Base-by-base conservation (phyloP, 92 coral and sea anemone genomes). In the Phymanthus crucifer region DNA sequence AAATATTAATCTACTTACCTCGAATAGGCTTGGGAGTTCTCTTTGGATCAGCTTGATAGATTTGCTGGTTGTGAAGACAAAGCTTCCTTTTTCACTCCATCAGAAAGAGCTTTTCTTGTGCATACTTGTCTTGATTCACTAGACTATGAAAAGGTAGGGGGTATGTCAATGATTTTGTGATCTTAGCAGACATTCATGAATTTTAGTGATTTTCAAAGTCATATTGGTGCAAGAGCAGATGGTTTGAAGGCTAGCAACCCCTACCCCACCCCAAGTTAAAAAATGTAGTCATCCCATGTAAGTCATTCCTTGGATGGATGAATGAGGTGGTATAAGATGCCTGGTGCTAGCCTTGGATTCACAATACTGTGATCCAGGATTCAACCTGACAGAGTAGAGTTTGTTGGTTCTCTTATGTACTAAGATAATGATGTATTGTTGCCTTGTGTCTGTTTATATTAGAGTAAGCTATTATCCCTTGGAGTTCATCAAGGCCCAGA, bases 101-200 rank as follows among this genome's bases (percentile, higher is more conserved):
- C 99, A 12, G 99, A 95, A 79, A 89, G 94, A 68, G 92, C 94
- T 14, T 83, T 78, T 54, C 86, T 95, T 72, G 77, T 93, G 57
- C 87, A 87, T 79, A 76, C 87, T 37, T 88, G 95, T 77, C 83
- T 95, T 58, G 88, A 90, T 58, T 81, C 84, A 48, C 83, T 88
- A 7, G 82, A 75, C 38, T 89, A 86, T 76, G 80, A 78, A 69
- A 84, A 89, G 87, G 97, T 95, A 84, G 54, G 19, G 4, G 40
- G 18, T 10, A 40, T 70, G 16, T 23, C 31, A 13, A 24, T 65
- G 13, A 68, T 32, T 11, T 32, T 32, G 73, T 32, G 73, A 13
- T 68, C 4, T 14, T 37, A 32, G 11, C 45, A 68, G 37, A 68
- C 33, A 68, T 13, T 68, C 16, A 6, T 68, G 31, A 24, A 3